A percentile compares a stretch with the other conserved stretches of the same genome.
Conservation (phyloP, 2,888 invertebrate genomes). For the Orthosia gracilis region DNA sequence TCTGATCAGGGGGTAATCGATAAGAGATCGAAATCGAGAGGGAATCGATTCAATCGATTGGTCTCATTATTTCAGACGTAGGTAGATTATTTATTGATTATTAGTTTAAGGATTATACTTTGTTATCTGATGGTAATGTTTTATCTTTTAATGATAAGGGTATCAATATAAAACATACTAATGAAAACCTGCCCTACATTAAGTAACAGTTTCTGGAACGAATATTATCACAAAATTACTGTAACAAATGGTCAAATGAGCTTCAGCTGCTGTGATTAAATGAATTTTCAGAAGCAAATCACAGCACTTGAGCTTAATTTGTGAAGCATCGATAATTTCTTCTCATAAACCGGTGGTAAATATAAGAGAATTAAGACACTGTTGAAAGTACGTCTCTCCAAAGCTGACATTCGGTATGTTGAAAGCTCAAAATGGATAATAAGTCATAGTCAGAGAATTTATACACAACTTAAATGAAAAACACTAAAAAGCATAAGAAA, state of each 20-base stretch:
- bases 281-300: background rate
- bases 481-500: background rate
- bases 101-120: slow-evolving; percentile 54
- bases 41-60: slow-evolving; percentile 77
- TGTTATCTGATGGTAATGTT: slow-evolving; percentile 44
- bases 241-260: background rate
- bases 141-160: slow-evolving; percentile 48
- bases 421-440: too few species aligned
- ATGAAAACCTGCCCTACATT: background rate
- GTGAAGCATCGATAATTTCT: background rate
- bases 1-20: slow-evolving; percentile 78
- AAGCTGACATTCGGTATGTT: too few species aligned
- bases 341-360: background rate
- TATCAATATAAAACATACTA: background rate
- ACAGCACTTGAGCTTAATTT: background rate
- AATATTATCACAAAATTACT: background rate
- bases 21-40: slow-evolving; percentile 78
- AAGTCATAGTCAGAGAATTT: too few species aligned
- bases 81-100: slow-evolving; percentile 67
- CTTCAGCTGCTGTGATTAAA: background rate
- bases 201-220: background rate
- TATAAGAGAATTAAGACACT: background rate
- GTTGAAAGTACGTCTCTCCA: too few species aligned
- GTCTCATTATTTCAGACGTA: slow-evolving; percentile 80
- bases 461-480: background rate